Base-by-base conservation (phyloP, 2,113 vertebrate species). In the Ornithorhynchus anatinus region DNA sequence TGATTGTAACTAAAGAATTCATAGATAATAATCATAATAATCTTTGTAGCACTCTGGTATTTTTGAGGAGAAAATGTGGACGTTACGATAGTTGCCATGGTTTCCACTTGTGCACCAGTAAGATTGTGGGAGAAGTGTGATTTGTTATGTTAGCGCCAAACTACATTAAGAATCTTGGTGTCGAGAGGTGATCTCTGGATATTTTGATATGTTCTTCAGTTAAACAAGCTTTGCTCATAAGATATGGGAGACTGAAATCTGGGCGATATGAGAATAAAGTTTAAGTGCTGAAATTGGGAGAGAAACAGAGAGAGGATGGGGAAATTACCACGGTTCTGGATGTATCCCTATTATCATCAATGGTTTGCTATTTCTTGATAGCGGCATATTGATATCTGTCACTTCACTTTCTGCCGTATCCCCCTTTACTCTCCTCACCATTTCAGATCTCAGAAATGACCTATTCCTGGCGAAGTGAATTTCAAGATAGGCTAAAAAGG, bases 11-110 rank as follows among this genome's bases (percentile, higher is more conserved):
- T 73, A 39, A 69, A 40, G 86, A 59, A 64, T 76, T 70, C 77
- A 45, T 44, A 76, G 65, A 78, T 39, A 76, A 50, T 53, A 81
- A 79, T 66, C 17, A 73, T 56, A 77, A 50, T 53, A 81, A 79
- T 66, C 17, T 74, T 56, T 76, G 71, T 79, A 63, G 84, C 73
- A 75, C 5, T 56, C 59, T 59, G 57, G 23, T 84, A 75, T 77
- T 84, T 80, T 79, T 66, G 4, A 1, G 74, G 62, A 54, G 14
- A 23, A 72, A 81, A 54, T 64, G 74, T 67, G 60, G 65, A 58
- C 6, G 0, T 10, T 76, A 15, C 58, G 82, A 89, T 85, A 77
- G 85, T 76, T 84, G 75, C 82, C 64, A 77, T 90, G 82, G 70
- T 27, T 72, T 31, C 86, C 74, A 64, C 78, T 57, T 77, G 69